A percentile compares a stretch with the other conserved stretches of the same genome.
Evolutionary conservation across 1,140 invertebrate genomes (phyloP).

Genomic region (Epicauta chinensis): DNA sequence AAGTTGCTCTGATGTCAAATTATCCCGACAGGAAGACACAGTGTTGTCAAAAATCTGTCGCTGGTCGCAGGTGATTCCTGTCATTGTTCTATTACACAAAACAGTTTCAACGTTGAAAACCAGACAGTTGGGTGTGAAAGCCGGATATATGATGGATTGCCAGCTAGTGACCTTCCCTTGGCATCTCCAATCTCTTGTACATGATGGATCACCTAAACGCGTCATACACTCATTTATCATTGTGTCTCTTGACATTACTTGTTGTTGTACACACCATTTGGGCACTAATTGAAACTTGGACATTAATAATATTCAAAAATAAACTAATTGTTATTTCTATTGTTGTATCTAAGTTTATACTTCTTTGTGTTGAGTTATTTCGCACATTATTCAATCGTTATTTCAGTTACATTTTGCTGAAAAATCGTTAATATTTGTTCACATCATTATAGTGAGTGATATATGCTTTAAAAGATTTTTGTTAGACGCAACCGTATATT

Average conservation of each 20-base stretch:
- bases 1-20: not conserved
- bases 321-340: no score
- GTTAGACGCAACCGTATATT: constrained; percentile 5
- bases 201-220: constrained; percentile 40
- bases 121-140: constrained; percentile 14
- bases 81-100: not conserved
- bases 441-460: no score
- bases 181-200: constrained; percentile 40
- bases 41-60: not conserved
- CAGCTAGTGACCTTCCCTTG: constrained; percentile 36
- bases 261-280: constrained; percentile 19
- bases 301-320: no score
- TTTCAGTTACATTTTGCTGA: no score
- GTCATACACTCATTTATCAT: constrained; percentile 40
- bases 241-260: constrained; percentile 11
- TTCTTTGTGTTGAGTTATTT: no score
- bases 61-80: not conserved
- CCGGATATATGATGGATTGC: constrained; percentile 36
- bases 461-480: no score
- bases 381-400: no score
- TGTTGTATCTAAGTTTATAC: no score
- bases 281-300: constrained; percentile 23
- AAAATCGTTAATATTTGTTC: no score
- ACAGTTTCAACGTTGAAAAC: no score
- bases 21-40: not conserved